Percentiles rank a stretch among this genome's conserved stretches.
Conservation (phyloP, 1,140 invertebrate species). For the Apis cerana region DNA sequence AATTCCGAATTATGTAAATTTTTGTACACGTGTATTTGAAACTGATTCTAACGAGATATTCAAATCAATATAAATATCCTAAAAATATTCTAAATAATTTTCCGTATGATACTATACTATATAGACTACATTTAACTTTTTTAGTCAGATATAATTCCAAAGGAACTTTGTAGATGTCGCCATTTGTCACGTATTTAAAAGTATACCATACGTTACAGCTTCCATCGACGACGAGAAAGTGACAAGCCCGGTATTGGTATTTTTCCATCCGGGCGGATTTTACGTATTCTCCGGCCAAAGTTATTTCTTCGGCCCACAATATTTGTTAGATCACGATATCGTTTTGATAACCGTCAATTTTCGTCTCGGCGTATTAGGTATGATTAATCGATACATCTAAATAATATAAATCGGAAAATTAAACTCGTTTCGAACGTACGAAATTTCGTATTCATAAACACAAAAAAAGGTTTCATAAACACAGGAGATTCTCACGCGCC, state of each 20-base stretch:
- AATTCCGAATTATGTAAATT: no score
- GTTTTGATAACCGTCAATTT: constrained; percentile 88
- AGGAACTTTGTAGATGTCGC: no score
- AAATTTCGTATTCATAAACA: neutral
- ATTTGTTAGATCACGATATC: constrained; percentile 84
- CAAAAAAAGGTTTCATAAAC: constrained; percentile 72
- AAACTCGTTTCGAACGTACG: neutral
- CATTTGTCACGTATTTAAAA: no score
- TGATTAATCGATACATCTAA: constrained; percentile 22
- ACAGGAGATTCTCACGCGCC: constrained; percentile 76
- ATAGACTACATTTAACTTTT: no score
- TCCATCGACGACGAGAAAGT: constrained; percentile 3
- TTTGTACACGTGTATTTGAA: no score
- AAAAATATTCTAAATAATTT: no score
- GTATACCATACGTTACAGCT: constrained; percentile 26
- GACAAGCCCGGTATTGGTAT: constrained; percentile 78
- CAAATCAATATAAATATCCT: no score
- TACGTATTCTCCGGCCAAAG: constrained; percentile 80
- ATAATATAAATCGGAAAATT: no score
- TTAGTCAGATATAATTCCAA: no score
- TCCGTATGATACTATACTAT: no score
- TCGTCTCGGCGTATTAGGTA: constrained; percentile 83
- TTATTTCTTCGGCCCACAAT: constrained; percentile 83
- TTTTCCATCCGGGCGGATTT: constrained; percentile 82
- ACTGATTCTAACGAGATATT: no score